Evolutionary conservation across 1,140 invertebrate genomes (phyloP), one percentile per base, ranked within the genome.

Genomic region (Lineus longissimus): DNA sequence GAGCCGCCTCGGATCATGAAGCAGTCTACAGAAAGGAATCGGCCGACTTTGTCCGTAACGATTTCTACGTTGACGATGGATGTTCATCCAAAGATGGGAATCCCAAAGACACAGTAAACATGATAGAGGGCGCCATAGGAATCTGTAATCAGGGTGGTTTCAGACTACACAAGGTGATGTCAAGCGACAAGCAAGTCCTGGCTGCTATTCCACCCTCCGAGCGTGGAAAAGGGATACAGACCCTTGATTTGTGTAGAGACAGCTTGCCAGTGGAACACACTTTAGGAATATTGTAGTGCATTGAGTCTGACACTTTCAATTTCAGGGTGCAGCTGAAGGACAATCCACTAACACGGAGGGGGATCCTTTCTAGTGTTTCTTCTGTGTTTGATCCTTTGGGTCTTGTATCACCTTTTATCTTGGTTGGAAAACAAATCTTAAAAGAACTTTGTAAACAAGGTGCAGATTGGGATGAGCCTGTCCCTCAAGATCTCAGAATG

Each of bases 21-120:
- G 25, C 11, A 2, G 33, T 36, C 13, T 36, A 36, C 13, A 13
- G 33, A 13, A 36, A 36, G 33, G 33, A 4, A 36, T 4, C 33
- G 13, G 29, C 22, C n/a, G 30, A 30, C 19, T 57, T 57, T 30
- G 17, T 57, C 22, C 11, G 17, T 2, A 9, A 57, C 23, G 55
- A 57, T 7, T 57, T 57, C 29, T 57, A 57, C 55, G 25, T 57
- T 6, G 55, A 57, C n/a, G 55, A 57, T 25, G 55, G 55, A 4
- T 13, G 4, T 13, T 7, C 4, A 36, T 36, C 33, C 15, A 15
- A 36, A 4, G 33, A 36, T 15, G 33, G 33, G 6, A 4, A 9
- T 7, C 17, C 25, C 6, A n/a, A 57, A 23, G 23, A 23, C 6
- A 25, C 25, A n/a, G 9, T 23, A 7, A 57, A 30, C 27, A 6